These are phyloP conservation scores for Gymnocephalus cernua DNA, from an alignment of 2,113 vertebrate species.

Conservation along the genomic window DNA sequence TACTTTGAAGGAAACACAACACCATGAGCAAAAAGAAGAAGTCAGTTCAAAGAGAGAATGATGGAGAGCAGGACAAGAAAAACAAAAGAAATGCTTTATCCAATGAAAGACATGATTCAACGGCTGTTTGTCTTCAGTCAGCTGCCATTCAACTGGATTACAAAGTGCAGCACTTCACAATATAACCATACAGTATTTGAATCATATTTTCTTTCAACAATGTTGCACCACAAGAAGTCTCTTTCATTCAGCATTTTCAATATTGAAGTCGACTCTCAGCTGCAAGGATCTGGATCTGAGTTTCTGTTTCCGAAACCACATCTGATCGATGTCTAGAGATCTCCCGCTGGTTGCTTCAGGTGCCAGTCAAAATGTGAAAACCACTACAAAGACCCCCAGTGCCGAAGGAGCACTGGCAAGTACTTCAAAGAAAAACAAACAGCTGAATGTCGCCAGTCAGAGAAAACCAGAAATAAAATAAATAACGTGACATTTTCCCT, in stretches of 20 bases:
- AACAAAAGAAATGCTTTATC: conserved; percentile 44
- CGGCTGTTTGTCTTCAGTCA: conserved; percentile 30
- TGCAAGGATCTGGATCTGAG: conserved; percentile 4
- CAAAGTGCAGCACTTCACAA: conserved; percentile 13
- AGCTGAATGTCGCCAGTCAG: conserved; percentile 45
- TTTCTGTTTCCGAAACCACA: conserved; percentile 39
- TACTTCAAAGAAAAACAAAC: conserved; percentile 72
- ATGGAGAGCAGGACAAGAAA: conserved; percentile 49
- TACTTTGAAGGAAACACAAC: conserved; percentile 50
- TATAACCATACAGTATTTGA: background rate
- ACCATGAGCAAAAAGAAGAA: conserved; percentile 36
- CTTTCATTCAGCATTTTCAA: conserved; percentile 38
- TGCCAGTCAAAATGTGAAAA: conserved; percentile 62
- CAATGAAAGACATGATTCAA: conserved; percentile 25
- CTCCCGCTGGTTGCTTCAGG: conserved; percentile 46
- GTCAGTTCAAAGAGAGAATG: conserved; percentile 44
- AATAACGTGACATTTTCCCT: conserved; percentile 57
- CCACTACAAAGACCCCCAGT: conserved; percentile 55
- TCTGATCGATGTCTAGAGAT: conserved; percentile 20
- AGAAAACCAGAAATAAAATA: conserved; percentile 67
- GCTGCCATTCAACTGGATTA: conserved; percentile 24
- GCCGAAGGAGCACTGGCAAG: conserved; percentile 30
- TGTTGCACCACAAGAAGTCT: conserved; percentile 22
- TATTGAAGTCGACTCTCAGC: background rate
- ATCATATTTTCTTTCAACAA: conserved; percentile 4